Percentiles rank a stretch among this genome's conserved stretches.
phyloP scores from a whole-genome alignment of 1,140 invertebrate genomes.

The Helicorthomorpha holstii region DNA sequence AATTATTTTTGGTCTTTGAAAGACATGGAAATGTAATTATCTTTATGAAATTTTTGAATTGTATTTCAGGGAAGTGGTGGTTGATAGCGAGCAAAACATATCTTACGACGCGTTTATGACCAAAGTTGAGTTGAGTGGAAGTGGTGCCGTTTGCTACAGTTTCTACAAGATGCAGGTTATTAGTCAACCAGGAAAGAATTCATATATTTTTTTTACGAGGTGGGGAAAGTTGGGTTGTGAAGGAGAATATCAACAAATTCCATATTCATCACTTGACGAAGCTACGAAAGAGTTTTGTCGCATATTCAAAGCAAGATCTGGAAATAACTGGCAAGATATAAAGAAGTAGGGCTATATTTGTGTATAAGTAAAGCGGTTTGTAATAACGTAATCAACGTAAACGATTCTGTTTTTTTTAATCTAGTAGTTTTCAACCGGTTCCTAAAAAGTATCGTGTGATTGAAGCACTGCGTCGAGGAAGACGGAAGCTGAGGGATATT shows the following conservation, averaged over 20 bases:
- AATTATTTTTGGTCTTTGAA: not conserved
- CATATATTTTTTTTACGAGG: constrained; percentile 33
- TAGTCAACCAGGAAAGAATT: constrained; percentile 26
- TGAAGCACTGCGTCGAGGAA: constrained; percentile 16
- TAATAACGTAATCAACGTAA: no score
- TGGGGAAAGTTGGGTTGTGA: constrained; percentile 35
- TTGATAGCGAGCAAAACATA: constrained; percentile 18
- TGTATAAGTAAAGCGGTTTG: not conserved
- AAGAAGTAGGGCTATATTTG: constrained; percentile 15
- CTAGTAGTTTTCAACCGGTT: constrained; percentile 18
- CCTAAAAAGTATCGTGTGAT: constrained; percentile 32
- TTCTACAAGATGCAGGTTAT: constrained; percentile 37
- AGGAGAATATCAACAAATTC: constrained; percentile 34
- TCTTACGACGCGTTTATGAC: constrained; percentile 30
- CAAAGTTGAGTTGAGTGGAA: constrained; percentile 29
- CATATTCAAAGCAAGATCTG: constrained; percentile 33
- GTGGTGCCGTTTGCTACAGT: constrained; percentile 31
- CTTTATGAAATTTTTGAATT: constrained; percentile 7
- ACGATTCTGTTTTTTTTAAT: constrained; percentile 10
- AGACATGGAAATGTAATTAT: not conserved
- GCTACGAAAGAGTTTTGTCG: constrained; percentile 33
- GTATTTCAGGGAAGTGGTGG: constrained; percentile 15
- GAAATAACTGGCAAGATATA: constrained; percentile 30
- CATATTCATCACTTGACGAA: constrained; percentile 26
- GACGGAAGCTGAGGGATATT: constrained; percentile 8